Percentiles rank a stretch among this genome's conserved stretches.
Conservation (phyloP, 2,113 vertebrate genomes). For the Chaetodon trifascialis region DNA sequence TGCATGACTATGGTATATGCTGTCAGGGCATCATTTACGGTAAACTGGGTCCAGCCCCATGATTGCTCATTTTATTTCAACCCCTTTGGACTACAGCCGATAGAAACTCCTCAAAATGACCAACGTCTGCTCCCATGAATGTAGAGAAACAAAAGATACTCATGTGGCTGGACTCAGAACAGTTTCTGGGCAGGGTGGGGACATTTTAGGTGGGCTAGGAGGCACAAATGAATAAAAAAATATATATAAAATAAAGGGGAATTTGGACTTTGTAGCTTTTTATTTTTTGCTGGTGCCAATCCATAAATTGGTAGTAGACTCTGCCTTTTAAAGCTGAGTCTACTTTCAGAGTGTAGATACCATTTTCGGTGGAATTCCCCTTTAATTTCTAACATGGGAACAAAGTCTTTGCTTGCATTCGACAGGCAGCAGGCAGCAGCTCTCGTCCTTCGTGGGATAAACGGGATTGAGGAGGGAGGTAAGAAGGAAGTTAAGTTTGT, state of each 20-base stretch:
- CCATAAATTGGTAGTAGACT: too few species aligned
- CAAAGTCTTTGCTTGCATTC: slow-evolving; percentile 19
- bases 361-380: slow-evolving; percentile 50
- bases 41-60: slow-evolving; percentile 42
- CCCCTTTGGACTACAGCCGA: not conserved
- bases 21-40: not conserved
- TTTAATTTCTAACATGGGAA: slow-evolving; percentile 50
- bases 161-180: slow-evolving; percentile 25
- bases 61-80: slow-evolving; percentile 12
- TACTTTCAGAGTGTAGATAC: not conserved
- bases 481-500: not conserved
- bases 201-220: not conserved
- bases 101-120: not conserved
- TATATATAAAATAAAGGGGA: slow-evolving; percentile 58
- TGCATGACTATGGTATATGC: not conserved
- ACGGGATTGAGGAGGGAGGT: slow-evolving; percentile 2
- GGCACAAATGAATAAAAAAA: not conserved
- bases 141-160: not conserved
- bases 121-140: not conserved
- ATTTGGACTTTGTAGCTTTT: slow-evolving; percentile 4
- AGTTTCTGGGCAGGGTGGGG: not conserved
- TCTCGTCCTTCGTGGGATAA: not conserved
- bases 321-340: not conserved
- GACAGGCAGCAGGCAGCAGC: slow-evolving; percentile 67
- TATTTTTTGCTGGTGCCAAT: not conserved